These are phyloP conservation scores for Ptychobarbus kaznakovi DNA, from an alignment of 2,797 vertebrate species.

Conservation along the genomic window DNA sequence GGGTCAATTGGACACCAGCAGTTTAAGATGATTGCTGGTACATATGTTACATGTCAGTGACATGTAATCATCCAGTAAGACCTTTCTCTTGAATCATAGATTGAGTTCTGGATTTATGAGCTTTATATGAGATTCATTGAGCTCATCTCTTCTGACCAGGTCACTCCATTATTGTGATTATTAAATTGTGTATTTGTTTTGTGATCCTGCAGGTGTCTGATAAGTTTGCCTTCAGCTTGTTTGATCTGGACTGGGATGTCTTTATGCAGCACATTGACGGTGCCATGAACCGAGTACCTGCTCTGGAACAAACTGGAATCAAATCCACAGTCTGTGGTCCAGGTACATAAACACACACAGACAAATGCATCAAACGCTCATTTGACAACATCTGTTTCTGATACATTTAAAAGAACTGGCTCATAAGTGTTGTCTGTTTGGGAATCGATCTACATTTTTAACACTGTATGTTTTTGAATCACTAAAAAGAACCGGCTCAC, in stretches of 20 bases:
- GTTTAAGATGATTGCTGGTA: background rate
- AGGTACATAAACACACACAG: conserved; percentile 73
- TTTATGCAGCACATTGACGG: conserved; percentile 94
- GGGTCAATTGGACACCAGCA: too few relatives aligned
- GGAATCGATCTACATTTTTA: background rate
- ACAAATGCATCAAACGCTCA: background rate
- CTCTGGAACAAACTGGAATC: conserved; percentile 89
- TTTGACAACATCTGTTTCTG: background rate
- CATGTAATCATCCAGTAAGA: background rate
- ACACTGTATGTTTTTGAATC: background rate
- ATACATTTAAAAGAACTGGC: background rate
- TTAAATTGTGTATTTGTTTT: conserved; percentile 3
- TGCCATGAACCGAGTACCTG: conserved; percentile 89
- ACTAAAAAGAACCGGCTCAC: background rate
- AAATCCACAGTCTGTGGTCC: conserved; percentile 98
- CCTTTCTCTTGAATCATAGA: background rate
- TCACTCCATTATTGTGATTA: background rate
- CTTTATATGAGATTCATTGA: background rate
- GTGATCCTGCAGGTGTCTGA: conserved; percentile 83
- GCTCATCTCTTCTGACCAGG: background rate
- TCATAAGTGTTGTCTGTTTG: too few relatives aligned
- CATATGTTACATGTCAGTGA: background rate
- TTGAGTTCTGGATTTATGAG: background rate
- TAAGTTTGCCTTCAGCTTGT: conserved; percentile 94
- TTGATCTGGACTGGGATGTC: conserved; percentile 97